A percentile compares a stretch with the other conserved stretches of the same genome.
Evolutionary conservation across 1,140 invertebrate species (phyloP).

Genomic region (Gryllus bimaculatus): DNA sequence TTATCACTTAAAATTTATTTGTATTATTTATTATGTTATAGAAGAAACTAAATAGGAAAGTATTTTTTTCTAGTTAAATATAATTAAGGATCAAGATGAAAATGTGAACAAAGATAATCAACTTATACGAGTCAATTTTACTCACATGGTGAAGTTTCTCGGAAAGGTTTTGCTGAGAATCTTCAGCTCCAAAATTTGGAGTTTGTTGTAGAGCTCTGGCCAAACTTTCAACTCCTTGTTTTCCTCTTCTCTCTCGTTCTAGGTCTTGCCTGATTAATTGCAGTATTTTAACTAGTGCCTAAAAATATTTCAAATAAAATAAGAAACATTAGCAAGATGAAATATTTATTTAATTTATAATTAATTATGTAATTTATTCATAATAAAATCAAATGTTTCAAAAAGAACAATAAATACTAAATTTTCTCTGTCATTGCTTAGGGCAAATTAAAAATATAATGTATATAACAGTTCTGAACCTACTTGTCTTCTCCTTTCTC

Average conservation of each 20-base stretch:
- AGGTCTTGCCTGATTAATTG: conserved; percentile 76
- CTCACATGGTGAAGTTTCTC: conserved; percentile 85
- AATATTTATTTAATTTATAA: background rate
- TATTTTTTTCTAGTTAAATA: no score
- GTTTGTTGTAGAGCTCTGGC: conserved; percentile 83
- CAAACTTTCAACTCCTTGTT: conserved; percentile 78
- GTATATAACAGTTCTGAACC: no score
- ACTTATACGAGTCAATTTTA: conserved; percentile 10
- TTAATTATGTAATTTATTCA: no score
- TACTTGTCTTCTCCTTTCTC: conserved; percentile 73
- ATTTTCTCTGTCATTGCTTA: no score
- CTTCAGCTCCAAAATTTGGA: conserved; percentile 79
- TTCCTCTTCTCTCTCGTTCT: conserved; percentile 73
- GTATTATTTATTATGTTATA: no score
- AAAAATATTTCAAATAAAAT: conserved; percentile 24
- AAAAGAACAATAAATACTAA: no score
- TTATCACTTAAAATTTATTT: no score
- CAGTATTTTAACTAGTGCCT: conserved; percentile 69
- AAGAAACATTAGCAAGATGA: background rate
- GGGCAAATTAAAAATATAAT: no score
- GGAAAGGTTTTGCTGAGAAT: conserved; percentile 82
- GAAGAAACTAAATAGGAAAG: no score
- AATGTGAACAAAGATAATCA: no score
- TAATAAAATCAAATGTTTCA: no score
- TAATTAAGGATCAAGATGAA: no score